Evolutionary conservation across 2,888 invertebrate species (phyloP).

Genomic region (Troides oblongomaculatus): DNA sequence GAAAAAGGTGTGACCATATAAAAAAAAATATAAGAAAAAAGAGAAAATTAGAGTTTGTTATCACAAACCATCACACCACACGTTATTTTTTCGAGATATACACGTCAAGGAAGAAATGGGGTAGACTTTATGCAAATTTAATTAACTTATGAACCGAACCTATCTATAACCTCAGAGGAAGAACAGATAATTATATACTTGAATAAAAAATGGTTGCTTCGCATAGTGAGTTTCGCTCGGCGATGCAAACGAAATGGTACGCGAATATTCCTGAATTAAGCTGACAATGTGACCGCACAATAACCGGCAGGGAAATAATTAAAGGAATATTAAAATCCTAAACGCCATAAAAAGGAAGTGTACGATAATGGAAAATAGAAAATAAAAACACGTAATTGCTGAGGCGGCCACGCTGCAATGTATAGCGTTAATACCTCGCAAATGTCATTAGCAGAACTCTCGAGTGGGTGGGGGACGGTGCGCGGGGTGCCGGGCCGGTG

Average conservation of each 20-base stretch:
- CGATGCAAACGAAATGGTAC: slow-evolving; percentile 2
- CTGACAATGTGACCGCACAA: slow-evolving; percentile 23
- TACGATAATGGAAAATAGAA: slow-evolving; percentile 31
- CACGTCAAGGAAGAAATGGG: too few relatives aligned
- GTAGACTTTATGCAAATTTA: not conserved
- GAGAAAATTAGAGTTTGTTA: too few relatives aligned
- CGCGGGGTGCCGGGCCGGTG: slow-evolving; percentile 36
- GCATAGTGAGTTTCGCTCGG: slow-evolving; percentile 4
- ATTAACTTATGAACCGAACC: not conserved
- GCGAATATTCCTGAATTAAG: slow-evolving; percentile 21
- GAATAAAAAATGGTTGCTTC: slow-evolving; percentile 10
- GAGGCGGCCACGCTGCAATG: slow-evolving; percentile 32
- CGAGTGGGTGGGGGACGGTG: slow-evolving; percentile 32
- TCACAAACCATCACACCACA: too few relatives aligned
- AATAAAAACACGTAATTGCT: slow-evolving; percentile 29
- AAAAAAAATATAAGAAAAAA: too few relatives aligned
- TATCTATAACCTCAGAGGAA: not conserved
- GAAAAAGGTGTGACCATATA: too few relatives aligned
- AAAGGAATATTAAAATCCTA: slow-evolving; percentile 28
- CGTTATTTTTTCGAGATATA: too few relatives aligned
- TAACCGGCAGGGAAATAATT: slow-evolving; percentile 26
- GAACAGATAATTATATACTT: slow-evolving; percentile 8
- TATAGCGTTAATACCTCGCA: slow-evolving; percentile 46
- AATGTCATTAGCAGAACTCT: slow-evolving; percentile 56
- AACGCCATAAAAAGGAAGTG: slow-evolving; percentile 23